These are phyloP conservation scores for Heliocidaris tuberculata DNA, from an alignment of 35 echinoderm and acorn worm genomes.

Conservation along the genomic window DNA sequence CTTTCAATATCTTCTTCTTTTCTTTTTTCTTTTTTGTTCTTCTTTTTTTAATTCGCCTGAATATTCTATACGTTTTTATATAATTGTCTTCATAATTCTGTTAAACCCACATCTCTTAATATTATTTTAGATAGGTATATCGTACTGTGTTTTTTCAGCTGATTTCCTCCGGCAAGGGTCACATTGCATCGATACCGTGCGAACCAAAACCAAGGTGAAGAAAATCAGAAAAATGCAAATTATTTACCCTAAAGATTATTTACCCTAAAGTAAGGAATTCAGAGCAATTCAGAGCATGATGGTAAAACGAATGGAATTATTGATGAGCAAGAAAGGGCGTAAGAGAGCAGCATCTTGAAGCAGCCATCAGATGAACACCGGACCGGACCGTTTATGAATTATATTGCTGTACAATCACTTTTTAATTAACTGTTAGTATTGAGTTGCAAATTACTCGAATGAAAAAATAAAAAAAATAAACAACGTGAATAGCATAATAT, in stretches of 20 bases:
- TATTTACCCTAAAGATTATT: not conserved
- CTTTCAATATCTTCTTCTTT: no score
- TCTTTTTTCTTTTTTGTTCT: no score
- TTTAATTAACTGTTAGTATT: no score
- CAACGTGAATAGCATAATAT: no score
- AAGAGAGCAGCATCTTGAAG: not conserved
- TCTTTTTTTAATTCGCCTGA: no score
- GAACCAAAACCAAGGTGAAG: not conserved
- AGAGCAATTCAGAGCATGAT: not conserved
- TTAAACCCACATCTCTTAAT: not conserved
- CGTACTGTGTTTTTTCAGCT: not conserved
- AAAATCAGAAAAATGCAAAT: conserved; percentile 3
- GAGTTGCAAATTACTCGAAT: no score
- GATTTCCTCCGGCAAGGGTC: not conserved
- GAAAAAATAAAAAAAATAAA: no score
- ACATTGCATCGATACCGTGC: not conserved
- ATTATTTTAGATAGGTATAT: not conserved
- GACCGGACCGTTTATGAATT: no score
- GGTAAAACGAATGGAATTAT: not conserved
- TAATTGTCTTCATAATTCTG: no score
- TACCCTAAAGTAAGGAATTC: not conserved
- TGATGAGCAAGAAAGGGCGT: not conserved
- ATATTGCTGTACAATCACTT: no score
- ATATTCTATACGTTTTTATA: no score
- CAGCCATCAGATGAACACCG: no score